Base-by-base conservation (phyloP, 2,797 vertebrate species). In the Erithacus rubecula region DNA sequence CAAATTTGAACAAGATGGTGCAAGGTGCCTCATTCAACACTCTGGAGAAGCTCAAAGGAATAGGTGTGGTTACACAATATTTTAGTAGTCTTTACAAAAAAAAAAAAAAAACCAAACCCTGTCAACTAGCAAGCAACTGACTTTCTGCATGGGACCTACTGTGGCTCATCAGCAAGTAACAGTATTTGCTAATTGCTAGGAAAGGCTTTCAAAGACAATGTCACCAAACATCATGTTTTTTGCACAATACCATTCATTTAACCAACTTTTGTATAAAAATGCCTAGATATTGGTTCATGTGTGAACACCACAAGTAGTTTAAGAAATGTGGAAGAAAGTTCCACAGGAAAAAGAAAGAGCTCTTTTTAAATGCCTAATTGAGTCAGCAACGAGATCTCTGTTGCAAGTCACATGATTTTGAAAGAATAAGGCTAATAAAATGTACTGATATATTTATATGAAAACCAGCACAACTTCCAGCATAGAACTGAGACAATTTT, bases 351-450 rank as follows among this genome's bases (percentile, higher is more conserved):
- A 81, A 85, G 69, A 89, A 71, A 94, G 76, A 83, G 36, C 36
- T 70, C 87, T 90, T 88, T 83, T 86, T 15, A 90, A 36, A n/a
- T 21, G 47, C 23, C 37, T 69, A 15, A 71, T 7, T 60, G 79
- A 93, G 65, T 76, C 71, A 94, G 91, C 87, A 95, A 82, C 89
- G 72, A 83, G 59, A 94, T 72, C 80, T 92, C 91, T 94, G 69
- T 93, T 76, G 37, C 52, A 60, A 65, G 47, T 94, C 89, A 86
- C 15, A 19, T 29, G 84, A 63, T 60, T 93, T 81, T 88, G 41
- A 75, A 91, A 91, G 72, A 93, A 56, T 65, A 94, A 81, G 55
- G 59, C 53, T 80, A 95, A 90, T 87, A 93, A 92, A 93, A 89
- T 59, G 37, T 43, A 92, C 34, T 16, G 19, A 93, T 93, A 88